Conservation (phyloP, 2,113 vertebrate species). For the Astur gentilis region DNA sequence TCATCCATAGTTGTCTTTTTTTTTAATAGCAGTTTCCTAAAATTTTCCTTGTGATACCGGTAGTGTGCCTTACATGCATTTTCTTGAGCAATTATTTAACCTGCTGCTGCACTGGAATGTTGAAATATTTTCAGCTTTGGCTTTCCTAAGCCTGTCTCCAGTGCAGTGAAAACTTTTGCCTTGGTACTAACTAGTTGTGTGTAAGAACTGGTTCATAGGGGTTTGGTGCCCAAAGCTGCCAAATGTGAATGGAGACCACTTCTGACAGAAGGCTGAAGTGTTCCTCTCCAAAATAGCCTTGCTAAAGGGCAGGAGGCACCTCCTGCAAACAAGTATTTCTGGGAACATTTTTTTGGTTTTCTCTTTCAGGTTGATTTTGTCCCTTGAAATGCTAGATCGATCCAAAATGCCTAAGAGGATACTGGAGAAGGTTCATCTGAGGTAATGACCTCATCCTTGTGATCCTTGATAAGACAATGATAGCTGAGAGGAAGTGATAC, state of each 20-base stretch:
- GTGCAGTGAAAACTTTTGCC: background rate
- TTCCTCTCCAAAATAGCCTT: background rate
- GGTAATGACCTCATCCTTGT: background rate
- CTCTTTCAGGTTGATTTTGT: background rate
- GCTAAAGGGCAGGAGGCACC: background rate
- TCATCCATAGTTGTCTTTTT: background rate
- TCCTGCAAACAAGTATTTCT: background rate
- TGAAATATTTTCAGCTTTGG: background rate
- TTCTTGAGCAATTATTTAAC: conserved; percentile 31
- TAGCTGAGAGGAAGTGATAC: background rate
- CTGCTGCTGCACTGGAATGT: background rate
- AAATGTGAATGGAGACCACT: background rate
- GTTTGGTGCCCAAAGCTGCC: background rate
- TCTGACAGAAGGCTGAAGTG: background rate
- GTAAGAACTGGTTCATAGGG: background rate
- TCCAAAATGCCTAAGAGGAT: background rate
- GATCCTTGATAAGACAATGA: background rate
- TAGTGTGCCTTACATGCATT: background rate
- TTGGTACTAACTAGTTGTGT: background rate
- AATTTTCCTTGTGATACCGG: background rate
- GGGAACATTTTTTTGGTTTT: background rate
- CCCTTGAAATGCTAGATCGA: background rate
- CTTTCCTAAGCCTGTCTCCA: background rate
- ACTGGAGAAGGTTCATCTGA: background rate
- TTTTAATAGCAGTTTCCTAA: background rate